These are phyloP conservation scores for Aleiodes leptofemur DNA, from an alignment of 2,888 invertebrate species.

Conservation along the genomic window DNA sequence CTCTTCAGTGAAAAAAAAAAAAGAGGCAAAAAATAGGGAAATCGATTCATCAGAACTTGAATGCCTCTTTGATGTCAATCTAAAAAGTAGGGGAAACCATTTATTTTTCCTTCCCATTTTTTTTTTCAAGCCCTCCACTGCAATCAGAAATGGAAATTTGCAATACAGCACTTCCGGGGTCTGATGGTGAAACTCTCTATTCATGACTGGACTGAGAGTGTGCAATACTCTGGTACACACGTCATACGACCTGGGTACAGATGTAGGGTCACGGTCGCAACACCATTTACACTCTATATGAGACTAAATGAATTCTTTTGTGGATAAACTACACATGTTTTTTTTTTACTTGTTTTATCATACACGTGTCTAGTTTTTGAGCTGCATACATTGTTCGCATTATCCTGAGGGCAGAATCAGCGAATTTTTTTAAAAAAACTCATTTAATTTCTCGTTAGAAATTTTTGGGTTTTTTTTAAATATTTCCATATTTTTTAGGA, in stretches of 20 bases:
- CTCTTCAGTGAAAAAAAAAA: neutral
- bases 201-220: conserved; percentile 19
- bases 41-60: conserved; percentile 2
- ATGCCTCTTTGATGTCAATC: conserved; percentile 3
- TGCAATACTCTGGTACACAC: conserved; percentile 8
- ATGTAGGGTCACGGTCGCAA: conserved; percentile 74
- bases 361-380: conserved; percentile 58
- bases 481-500: too few relatives aligned
- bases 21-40: neutral
- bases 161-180: conserved; percentile 65
- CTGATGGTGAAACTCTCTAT: conserved; percentile 13
- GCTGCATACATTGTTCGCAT: too few relatives aligned
- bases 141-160: conserved; percentile 29
- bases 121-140: conserved; percentile 3
- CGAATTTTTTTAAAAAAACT: too few relatives aligned
- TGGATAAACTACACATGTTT: conserved; percentile 76
- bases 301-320: conserved; percentile 24
- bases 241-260: conserved; percentile 6
- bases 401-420: too few relatives aligned
- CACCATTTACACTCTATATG: conserved; percentile 22
- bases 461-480: too few relatives aligned
- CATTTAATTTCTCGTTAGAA: too few relatives aligned
- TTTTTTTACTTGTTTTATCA: conserved; percentile 76
- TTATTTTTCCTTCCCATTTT: neutral
- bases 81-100: conserved; percentile 2